Conservation (phyloP, 2,113 vertebrate genomes). For the Chrysemys picta region DNA sequence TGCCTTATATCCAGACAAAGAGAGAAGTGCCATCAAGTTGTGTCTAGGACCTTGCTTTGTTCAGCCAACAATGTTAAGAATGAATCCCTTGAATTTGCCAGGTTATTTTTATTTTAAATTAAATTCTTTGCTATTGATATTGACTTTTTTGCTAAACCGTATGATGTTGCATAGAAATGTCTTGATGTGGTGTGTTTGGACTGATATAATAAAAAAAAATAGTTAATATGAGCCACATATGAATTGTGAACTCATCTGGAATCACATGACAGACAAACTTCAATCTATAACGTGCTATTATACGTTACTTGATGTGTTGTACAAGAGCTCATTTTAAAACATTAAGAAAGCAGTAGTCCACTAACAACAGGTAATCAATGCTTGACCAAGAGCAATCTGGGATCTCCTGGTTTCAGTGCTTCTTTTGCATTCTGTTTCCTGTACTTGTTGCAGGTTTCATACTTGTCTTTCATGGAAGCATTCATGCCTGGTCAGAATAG, state of each 20-base stretch:
- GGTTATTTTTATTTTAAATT: neutral
- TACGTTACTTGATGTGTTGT: neutral
- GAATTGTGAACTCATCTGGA: neutral
- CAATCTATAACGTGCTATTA: neutral
- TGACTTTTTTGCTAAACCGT: neutral
- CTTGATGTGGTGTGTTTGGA: neutral
- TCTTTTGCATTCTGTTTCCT: neutral
- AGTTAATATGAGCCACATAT: neutral
- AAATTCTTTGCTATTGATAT: neutral
- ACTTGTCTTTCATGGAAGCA: neutral
- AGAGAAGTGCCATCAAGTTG: neutral
- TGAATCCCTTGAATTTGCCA: neutral
- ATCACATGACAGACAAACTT: neutral
- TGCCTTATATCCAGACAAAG: neutral
- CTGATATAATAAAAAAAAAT: neutral
- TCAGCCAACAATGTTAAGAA: neutral
- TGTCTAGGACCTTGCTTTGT: neutral
- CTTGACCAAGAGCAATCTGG: neutral
- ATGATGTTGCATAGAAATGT: neutral
- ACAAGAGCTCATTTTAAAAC: neutral
- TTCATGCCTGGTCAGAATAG: neutral
- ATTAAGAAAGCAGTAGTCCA: neutral
- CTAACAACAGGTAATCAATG: neutral
- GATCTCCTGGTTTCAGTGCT: neutral
- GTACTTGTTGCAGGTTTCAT: neutral